Conservation (phyloP, 2,888 invertebrate species). For the Xestia ashworthii region DNA sequence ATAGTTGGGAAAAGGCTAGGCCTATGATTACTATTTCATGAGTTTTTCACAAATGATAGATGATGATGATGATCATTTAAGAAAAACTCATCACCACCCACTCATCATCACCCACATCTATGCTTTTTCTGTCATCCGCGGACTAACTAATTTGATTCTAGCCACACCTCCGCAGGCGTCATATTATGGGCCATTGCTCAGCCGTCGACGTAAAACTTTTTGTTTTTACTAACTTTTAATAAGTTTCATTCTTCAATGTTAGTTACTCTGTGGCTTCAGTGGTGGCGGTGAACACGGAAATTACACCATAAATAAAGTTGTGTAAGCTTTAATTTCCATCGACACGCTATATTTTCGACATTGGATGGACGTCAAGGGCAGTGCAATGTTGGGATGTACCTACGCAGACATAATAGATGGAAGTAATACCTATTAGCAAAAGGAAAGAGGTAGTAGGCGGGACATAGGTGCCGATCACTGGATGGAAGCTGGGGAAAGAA, state of each 20-base stretch:
- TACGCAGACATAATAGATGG: not conserved
- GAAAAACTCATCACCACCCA: not conserved
- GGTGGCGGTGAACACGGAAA: constrained; percentile 8
- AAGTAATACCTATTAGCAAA: not conserved
- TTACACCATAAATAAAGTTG: not conserved
- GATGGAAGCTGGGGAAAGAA: too few species aligned
- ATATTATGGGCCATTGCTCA: constrained; percentile 55
- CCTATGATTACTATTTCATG: not conserved
- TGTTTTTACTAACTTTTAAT: constrained; percentile 54
- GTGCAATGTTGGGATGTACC: not conserved
- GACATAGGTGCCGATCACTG: too few species aligned
- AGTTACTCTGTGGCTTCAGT: constrained; percentile 5
- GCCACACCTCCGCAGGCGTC: constrained; percentile 3
- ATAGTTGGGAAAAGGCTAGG: too few species aligned
- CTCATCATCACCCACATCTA: not conserved
- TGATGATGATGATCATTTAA: too few species aligned
- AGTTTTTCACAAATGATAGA: not conserved
- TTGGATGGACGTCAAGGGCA: not conserved
- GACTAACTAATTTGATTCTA: constrained; percentile 42
- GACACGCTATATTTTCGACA: not conserved
- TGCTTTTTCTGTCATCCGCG: not conserved
- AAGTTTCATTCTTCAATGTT: constrained; percentile 25
- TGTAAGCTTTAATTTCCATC: not conserved
- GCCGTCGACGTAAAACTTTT: constrained; percentile 48
- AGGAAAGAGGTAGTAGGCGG: too few species aligned